Percentiles rank a stretch among this genome's conserved stretches.
phyloP scores from a whole-genome alignment of 2,113 vertebrate genomes.

The Semicossyphus pulcher region DNA sequence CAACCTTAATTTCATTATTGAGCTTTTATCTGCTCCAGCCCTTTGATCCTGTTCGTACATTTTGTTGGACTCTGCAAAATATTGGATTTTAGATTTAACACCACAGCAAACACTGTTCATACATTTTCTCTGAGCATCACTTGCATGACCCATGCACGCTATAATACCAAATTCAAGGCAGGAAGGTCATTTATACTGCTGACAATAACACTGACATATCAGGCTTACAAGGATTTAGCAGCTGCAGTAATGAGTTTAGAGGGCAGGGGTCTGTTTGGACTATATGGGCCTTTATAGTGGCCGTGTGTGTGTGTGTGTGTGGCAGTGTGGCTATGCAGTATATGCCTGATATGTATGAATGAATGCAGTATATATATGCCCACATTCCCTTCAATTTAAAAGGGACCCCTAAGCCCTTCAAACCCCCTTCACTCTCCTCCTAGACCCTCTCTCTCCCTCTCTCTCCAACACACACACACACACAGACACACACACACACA shows the following conservation, averaged over 20 bases:
- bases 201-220: slow-evolving; percentile 28
- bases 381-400: slow-evolving; percentile 15
- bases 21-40: slow-evolving; percentile 23
- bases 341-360: background rate
- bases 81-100: background rate
- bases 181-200: slow-evolving; percentile 32
- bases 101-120: background rate
- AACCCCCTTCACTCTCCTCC: background rate
- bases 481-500: slow-evolving; percentile 15
- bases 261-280: slow-evolving; percentile 25
- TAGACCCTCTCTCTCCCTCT: background rate
- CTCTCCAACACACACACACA: background rate
- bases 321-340: background rate
- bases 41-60: slow-evolving; percentile 13
- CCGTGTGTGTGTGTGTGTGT: background rate
- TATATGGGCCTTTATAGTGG: slow-evolving; percentile 1
- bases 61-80: slow-evolving; percentile 9
- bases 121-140: slow-evolving; percentile 15
- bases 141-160: slow-evolving; percentile 12
- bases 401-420: slow-evolving; percentile 8
- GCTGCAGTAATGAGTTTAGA: slow-evolving; percentile 34
- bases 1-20: slow-evolving; percentile 24
- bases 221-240: slow-evolving; percentile 48
- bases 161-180: background rate
- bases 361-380: background rate